Evolutionary conservation across 2,888 invertebrate species (phyloP).

Genomic region (Trachelus troglodyta): DNA sequence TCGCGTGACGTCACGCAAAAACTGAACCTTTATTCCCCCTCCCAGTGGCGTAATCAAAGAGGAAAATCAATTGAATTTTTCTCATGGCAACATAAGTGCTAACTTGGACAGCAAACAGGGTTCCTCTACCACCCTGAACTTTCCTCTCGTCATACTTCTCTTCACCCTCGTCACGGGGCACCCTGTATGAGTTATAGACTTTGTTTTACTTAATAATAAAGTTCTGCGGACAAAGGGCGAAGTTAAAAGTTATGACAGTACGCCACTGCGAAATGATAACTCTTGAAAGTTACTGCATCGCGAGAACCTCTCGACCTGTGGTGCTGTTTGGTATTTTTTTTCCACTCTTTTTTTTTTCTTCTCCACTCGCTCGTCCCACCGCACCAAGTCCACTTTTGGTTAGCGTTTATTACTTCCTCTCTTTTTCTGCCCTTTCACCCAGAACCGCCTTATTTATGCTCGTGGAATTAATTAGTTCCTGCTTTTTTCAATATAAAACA

Average conservation of each 20-base stretch:
- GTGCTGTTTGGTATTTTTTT: too few relatives aligned
- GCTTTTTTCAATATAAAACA: too few relatives aligned
- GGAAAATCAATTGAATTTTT: conserved; percentile 40
- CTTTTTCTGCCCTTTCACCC: too few relatives aligned
- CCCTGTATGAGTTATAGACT: conserved; percentile 35
- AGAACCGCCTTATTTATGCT: not conserved
- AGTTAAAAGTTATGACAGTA: conserved; percentile 24
- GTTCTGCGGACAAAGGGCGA: conserved; percentile 25
- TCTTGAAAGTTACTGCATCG: conserved; percentile 10
- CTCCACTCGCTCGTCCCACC: too few relatives aligned
- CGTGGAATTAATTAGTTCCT: too few relatives aligned
- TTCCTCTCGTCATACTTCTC: conserved; percentile 14
- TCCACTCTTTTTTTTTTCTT: conserved; percentile 7
- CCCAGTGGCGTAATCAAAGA: too few relatives aligned
- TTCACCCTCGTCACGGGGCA: conserved; percentile 9
- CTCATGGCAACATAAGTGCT: conserved; percentile 23
- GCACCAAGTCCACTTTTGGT: too few relatives aligned
- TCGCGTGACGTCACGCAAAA: too few relatives aligned
- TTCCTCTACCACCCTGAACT: too few relatives aligned
- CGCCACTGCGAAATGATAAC: conserved; percentile 7
- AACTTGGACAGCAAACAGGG: conserved; percentile 9
- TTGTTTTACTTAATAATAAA: conserved; percentile 47
- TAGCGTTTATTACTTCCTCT: too few relatives aligned
- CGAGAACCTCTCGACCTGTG: not conserved
- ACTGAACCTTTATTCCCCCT: too few relatives aligned